Percentiles rank a stretch among this genome's conserved stretches.
Evolutionary conservation across 2,888 invertebrate genomes (phyloP).

Genomic region (Lepetodrilus schrolli): DNA sequence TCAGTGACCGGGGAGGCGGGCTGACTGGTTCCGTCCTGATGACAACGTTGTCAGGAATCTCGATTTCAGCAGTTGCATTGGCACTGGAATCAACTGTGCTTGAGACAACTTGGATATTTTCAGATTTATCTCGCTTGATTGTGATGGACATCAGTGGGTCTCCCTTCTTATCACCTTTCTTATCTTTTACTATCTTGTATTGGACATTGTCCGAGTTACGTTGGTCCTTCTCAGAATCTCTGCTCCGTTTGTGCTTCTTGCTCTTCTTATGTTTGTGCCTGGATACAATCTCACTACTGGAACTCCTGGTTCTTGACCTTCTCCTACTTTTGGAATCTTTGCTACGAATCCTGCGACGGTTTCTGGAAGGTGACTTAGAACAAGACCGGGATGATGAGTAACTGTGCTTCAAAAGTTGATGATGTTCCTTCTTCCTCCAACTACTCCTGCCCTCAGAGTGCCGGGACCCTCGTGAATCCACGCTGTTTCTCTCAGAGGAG

Average conservation of each 20-base stretch:
- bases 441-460: conserved; percentile 30
- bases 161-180: background rate
- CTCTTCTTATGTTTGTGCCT: conserved; percentile 43
- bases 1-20: background rate
- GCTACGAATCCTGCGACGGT: conserved; percentile 34
- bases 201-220: background rate
- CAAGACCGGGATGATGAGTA: conserved; percentile 31
- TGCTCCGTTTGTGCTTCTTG: conserved; percentile 31
- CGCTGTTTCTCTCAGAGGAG: background rate
- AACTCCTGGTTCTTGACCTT: conserved; percentile 37
- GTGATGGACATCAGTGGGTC: conserved; percentile 8
- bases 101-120: background rate
- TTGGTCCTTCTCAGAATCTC: background rate
- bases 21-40: conserved; percentile 16
- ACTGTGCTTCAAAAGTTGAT: background rate
- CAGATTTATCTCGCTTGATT: conserved; percentile 2
- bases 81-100: background rate
- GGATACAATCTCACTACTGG: background rate
- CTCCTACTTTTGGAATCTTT: conserved; percentile 31
- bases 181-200: conserved; percentile 10
- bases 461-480: conserved; percentile 18
- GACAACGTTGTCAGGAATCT: background rate
- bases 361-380: conserved; percentile 35
- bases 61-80: background rate
- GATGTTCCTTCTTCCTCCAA: background rate